phyloP scores from a whole-genome alignment of 1,140 invertebrate species.

The Archivesica marissinica region DNA sequence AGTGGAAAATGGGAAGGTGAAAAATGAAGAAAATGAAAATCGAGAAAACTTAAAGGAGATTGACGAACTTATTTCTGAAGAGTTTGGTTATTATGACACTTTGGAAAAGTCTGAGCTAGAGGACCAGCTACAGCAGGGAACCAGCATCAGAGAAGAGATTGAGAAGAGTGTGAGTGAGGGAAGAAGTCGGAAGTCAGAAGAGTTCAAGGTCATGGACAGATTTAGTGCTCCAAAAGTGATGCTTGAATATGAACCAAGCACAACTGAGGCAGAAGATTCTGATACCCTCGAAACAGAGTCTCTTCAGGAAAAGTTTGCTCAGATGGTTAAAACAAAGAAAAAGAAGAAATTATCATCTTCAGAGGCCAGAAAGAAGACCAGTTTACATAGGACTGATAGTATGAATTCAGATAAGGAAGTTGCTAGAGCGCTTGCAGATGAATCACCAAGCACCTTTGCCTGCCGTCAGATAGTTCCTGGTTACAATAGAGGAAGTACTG shows the following conservation, averaged over 20 bases:
- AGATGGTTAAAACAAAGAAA: neutral
- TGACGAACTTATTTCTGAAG: constrained; percentile 45
- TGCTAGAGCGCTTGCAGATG: constrained; percentile 13
- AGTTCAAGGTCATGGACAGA: constrained; percentile 38
- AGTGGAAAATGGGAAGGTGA: constrained; percentile 22
- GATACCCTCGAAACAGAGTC: constrained; percentile 46
- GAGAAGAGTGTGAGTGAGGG: constrained; percentile 44
- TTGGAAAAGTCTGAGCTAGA: constrained; percentile 11
- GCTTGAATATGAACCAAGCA: constrained; percentile 57
- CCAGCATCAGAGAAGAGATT: constrained; percentile 11
- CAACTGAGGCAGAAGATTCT: constrained; percentile 50
- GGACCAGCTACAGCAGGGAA: neutral
- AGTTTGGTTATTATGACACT: constrained; percentile 18
- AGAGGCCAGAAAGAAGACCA: neutral
- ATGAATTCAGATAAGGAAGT: constrained; percentile 39
- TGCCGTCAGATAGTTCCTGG: neutral
- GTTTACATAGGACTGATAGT: neutral
- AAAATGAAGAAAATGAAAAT: constrained; percentile 55
- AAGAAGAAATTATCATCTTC: constrained; percentile 1
- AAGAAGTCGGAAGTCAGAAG: neutral
- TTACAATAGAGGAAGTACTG: constrained; percentile 30
- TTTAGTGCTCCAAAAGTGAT: constrained; percentile 47
- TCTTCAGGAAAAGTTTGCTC: constrained; percentile 7
- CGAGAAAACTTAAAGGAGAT: constrained; percentile 22
- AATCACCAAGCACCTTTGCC: constrained; percentile 10